Percentiles rank a stretch among this genome's conserved stretches.
Evolutionary conservation across 1,140 invertebrate genomes (phyloP).

Genomic region (Caenorhabditis remanei): DNA sequence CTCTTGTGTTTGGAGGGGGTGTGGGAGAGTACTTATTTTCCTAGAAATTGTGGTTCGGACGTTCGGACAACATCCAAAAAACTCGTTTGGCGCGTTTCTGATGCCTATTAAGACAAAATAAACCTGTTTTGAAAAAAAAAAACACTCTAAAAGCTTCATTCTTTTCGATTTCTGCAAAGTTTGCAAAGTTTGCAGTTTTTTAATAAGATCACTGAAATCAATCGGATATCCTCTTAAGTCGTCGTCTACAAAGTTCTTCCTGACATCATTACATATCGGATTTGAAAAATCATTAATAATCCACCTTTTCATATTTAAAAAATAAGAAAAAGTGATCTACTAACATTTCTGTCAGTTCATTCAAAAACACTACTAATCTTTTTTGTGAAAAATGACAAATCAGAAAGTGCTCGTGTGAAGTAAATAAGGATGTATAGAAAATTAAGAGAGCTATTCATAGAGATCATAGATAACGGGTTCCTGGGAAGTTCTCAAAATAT

Average conservation of each 20-base stretch:
- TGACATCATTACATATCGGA: not conserved
- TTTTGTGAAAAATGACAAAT: slow-evolving; percentile 4
- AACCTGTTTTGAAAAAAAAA: too few relatives aligned
- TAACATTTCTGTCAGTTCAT: not conserved
- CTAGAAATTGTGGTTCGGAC: too few relatives aligned
- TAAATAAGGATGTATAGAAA: not conserved
- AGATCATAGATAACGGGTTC: too few relatives aligned
- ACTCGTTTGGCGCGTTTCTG: too few relatives aligned
- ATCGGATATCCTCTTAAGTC: not conserved
- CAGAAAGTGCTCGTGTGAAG: not conserved
- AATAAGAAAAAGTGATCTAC: not conserved
- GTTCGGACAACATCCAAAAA: too few relatives aligned
- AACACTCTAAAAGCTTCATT: too few relatives aligned
- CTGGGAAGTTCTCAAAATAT: too few relatives aligned
- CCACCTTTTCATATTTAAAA: not conserved
- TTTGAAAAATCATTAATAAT: not conserved
- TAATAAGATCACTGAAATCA: not conserved
- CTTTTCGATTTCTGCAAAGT: not conserved
- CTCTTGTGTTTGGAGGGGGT: too few relatives aligned
- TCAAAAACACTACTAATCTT: not conserved
- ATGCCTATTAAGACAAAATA: too few relatives aligned
- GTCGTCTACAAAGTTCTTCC: not conserved
- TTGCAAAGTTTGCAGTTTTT: not conserved
- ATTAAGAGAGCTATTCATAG: too few relatives aligned
- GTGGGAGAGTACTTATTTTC: too few relatives aligned